phyloP scores from a whole-genome alignment of 2,888 invertebrate species.

The Hemistola chrysoprasaria region DNA sequence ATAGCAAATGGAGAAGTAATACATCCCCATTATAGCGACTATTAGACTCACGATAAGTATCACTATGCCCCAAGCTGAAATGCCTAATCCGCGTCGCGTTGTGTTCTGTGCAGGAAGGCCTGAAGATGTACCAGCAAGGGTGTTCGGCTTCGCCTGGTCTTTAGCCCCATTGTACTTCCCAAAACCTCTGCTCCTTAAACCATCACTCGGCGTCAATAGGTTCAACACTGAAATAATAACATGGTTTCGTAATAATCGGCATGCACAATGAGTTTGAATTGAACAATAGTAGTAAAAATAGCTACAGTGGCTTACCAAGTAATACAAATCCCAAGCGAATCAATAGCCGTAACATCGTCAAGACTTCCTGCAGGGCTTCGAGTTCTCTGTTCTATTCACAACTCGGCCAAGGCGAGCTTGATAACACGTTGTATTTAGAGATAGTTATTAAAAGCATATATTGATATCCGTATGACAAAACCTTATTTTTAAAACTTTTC shows the following conservation, averaged over 20 bases:
- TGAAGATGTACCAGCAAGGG: constrained; percentile 43
- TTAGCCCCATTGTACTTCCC: constrained; percentile 36
- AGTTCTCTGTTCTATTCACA: constrained; percentile 25
- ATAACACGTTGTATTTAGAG: too few species aligned
- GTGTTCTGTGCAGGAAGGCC: constrained; percentile 49
- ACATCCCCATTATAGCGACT: constrained; percentile 76
- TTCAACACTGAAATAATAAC: constrained; percentile 54
- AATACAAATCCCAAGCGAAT: constrained; percentile 50
- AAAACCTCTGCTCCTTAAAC: constrained; percentile 36
- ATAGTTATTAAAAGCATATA: too few species aligned
- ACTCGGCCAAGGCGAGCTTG: constrained; percentile 16
- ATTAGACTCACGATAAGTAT: constrained; percentile 76
- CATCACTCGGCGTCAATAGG: constrained; percentile 43
- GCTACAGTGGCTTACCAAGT: constrained; percentile 50
- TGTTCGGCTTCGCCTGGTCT: constrained; percentile 39
- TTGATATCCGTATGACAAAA: too few species aligned
- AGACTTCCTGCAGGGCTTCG: constrained; percentile 44
- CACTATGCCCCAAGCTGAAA: constrained; percentile 86
- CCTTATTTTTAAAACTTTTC: background rate
- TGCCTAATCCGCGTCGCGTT: constrained; percentile 63
- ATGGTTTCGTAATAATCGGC: too few species aligned
- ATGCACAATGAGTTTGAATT: too few species aligned
- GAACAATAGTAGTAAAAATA: too few species aligned
- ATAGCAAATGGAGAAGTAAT: constrained; percentile 86
- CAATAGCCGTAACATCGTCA: constrained; percentile 52